Evolutionary conservation across 2,888 invertebrate species (phyloP), one percentile per base, ranked within the genome.

Genomic region (Teleogryllus oceanicus): DNA sequence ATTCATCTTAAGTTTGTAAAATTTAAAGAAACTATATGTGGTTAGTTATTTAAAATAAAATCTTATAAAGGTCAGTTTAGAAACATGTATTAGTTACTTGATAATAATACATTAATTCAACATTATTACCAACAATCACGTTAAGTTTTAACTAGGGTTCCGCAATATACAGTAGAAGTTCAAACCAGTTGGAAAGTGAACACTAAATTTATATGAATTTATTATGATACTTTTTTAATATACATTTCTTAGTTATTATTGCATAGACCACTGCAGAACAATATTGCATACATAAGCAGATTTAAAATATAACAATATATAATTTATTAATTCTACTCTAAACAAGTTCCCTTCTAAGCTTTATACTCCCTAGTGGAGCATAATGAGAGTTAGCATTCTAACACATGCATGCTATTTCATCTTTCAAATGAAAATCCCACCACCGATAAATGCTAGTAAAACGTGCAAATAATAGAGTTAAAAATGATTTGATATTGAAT

Each of bases 201-300:
- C 62, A 62, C 62, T 62, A 62, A 62, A 62, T 62, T 62, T 62
- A 62, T 62, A 62, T 18, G 62, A 62, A 62, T 62, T 62, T 62
- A 62, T 62, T 62, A 62, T n/a, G 62, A 62, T 62, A 62, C 62
- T 62, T 18, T 62, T 37, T 62, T 62, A 62, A 18, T 62, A 62
- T 62, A 62, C 62, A 62, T 62, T 18, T 62, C 62, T 62, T 62
- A 62, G 62, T 62, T 62, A 62, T 62, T 62, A n/a, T 62, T 62
- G 62, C 62, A 62, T 62, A 62, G 62, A 62, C 62, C 62, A 62
- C 16, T 62, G 62, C 62, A 62, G 62, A 62, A 62, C 62, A 62
- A 62, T 62, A 18, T 62, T 62, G 62, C 62, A 62, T 62, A 62
- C 62, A 62, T 62, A 62, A 62, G 62, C 62, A 62, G 13, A 62